These are phyloP conservation scores for Tribolium freemani DNA, from an alignment of 2,888 invertebrate genomes.

Conservation along the genomic window DNA sequence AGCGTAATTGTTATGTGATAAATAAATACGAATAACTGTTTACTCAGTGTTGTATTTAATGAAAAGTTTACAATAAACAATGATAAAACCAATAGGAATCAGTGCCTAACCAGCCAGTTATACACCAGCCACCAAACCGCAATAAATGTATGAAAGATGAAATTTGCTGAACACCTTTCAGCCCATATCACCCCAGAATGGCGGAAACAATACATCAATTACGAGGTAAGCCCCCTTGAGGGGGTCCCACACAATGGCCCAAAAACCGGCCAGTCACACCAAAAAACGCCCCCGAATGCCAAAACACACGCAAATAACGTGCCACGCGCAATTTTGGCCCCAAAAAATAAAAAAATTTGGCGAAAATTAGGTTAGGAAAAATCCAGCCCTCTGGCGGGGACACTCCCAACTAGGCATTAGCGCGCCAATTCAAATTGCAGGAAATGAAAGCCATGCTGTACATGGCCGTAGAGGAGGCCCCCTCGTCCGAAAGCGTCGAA, in stretches of 20 bases:
- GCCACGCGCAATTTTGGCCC: background rate
- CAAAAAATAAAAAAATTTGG: background rate
- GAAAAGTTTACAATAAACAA: constrained; percentile 37
- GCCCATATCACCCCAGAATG: constrained; percentile 94
- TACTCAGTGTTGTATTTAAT: constrained; percentile 28
- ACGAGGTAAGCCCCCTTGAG: constrained; percentile 75
- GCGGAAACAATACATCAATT: constrained; percentile 88
- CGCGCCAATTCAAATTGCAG: constrained; percentile 65
- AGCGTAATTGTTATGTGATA: constrained; percentile 32
- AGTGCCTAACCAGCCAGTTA: constrained; percentile 12
- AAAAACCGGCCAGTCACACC: too few relatives aligned
- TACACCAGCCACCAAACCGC: background rate
- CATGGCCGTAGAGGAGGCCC: constrained; percentile 82
- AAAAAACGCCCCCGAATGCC: too few relatives aligned
- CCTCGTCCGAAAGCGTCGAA: constrained; percentile 81
- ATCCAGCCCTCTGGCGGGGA: background rate
- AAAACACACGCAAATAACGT: background rate
- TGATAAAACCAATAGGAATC: constrained; percentile 23
- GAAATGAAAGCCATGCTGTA: constrained; percentile 90
- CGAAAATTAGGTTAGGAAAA: background rate
- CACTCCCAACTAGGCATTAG: background rate
- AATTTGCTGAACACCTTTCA: constrained; percentile 89
- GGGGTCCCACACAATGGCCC: too few relatives aligned
- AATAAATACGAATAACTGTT: constrained; percentile 30
- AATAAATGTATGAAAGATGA: constrained; percentile 73